A percentile compares a stretch with the other conserved stretches of the same genome.
Evolutionary conservation across 2,888 invertebrate genomes (phyloP).

Genomic region (Apocheima hispidaria): DNA sequence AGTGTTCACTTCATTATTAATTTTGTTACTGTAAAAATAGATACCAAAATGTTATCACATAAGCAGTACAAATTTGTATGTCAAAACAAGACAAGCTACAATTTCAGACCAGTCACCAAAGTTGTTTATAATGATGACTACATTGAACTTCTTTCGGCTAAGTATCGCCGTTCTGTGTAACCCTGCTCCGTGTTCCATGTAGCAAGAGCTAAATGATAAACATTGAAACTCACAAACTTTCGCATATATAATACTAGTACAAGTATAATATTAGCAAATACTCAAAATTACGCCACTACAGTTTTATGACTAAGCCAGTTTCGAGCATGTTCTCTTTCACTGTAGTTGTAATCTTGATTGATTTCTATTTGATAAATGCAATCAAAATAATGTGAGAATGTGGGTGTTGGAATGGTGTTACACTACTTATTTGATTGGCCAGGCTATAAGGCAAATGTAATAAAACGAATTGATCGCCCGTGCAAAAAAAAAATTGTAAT

Average conservation of each 20-base stretch:
- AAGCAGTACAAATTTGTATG: too few relatives aligned
- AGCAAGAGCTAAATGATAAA: too few relatives aligned
- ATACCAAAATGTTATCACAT: too few relatives aligned
- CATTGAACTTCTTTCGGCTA: too few relatives aligned
- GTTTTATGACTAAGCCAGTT: constrained; percentile 23
- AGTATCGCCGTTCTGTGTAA: too few relatives aligned
- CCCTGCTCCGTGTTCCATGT: too few relatives aligned
- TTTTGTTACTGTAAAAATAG: neutral
- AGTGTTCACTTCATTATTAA: constrained; percentile 2
- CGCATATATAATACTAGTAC: neutral
- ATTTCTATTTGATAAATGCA: constrained; percentile 50
- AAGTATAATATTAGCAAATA: constrained; percentile 26
- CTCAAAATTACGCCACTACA: constrained; percentile 29
- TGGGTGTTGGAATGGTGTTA: constrained; percentile 37
- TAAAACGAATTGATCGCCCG: too few relatives aligned
- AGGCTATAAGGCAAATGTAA: too few relatives aligned
- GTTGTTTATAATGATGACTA: too few relatives aligned
- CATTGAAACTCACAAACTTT: neutral
- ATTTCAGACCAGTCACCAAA: too few relatives aligned
- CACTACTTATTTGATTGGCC: neutral
- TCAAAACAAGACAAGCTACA: too few relatives aligned
- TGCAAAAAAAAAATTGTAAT: too few relatives aligned
- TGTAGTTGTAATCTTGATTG: constrained; percentile 43
- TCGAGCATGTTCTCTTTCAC: constrained; percentile 26
- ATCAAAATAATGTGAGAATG: constrained; percentile 40